A percentile compares a stretch with the other conserved stretches of the same genome.
Evolutionary conservation across 1,140 invertebrate species (phyloP).

Genomic region (Philotrypesis tridentata): DNA sequence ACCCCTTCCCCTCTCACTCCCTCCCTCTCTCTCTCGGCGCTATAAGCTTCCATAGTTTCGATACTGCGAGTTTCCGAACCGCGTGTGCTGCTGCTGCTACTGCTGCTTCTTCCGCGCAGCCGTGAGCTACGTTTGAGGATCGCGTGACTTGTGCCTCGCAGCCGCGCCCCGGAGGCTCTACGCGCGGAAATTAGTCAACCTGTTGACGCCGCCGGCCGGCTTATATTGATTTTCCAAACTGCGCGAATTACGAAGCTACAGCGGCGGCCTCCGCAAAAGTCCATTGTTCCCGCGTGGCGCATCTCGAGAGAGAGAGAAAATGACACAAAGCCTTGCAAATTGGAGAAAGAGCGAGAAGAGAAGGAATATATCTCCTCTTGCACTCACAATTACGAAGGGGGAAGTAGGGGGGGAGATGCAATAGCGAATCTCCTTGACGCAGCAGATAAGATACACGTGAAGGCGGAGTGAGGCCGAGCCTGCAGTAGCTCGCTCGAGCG

Average conservation of each 20-base stretch:
- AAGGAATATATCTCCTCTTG: neutral
- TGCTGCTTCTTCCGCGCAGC: neutral
- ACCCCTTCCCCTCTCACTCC: too few relatives aligned
- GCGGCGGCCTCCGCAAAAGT: too few relatives aligned
- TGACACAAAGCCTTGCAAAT: too few relatives aligned
- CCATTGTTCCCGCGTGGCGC: too few relatives aligned
- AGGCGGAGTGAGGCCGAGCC: neutral
- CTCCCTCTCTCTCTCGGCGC: too few relatives aligned
- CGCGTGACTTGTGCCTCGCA: slow-evolving; percentile 18
- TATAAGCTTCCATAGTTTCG: slow-evolving; percentile 15
- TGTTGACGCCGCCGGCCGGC: slow-evolving; percentile 1
- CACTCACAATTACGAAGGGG: neutral
- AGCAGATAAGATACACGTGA: neutral
- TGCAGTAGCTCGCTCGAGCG: neutral
- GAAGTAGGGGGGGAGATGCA: too few relatives aligned
- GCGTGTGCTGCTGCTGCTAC: neutral
- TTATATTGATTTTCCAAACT: slow-evolving; percentile 1
- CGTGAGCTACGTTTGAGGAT: slow-evolving; percentile 4
- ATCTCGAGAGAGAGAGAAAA: too few relatives aligned
- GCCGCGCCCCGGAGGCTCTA: neutral
- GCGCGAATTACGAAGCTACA: neutral
- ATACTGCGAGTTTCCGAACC: neutral
- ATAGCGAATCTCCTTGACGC: neutral
- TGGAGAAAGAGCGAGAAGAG: neutral
- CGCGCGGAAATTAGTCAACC: slow-evolving; percentile 22